Conservation (phyloP, 2,113 vertebrate species). For the Anser brachyrhynchus region DNA sequence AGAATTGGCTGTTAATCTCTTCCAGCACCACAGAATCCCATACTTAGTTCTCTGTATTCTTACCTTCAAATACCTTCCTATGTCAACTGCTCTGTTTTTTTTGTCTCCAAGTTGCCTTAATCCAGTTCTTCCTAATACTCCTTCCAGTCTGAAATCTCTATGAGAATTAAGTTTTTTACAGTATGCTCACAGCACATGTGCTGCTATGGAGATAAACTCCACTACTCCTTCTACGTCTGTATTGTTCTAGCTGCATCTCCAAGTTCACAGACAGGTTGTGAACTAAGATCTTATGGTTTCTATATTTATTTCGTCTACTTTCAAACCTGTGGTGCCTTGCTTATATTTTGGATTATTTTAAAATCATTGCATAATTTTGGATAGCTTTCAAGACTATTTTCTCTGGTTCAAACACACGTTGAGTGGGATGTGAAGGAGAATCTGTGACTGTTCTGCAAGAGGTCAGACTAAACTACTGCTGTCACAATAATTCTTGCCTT, state of each 20-base stretch:
- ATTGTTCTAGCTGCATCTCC: neutral
- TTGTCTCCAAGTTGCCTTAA: neutral
- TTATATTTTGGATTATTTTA: neutral
- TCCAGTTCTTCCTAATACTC: neutral
- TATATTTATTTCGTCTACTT: neutral
- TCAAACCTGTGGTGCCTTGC: neutral
- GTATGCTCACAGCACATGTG: neutral
- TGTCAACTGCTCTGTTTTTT: neutral
- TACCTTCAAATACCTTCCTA: neutral
- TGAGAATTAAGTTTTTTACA: neutral
- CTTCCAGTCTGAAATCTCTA: neutral
- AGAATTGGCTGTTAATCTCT: neutral
- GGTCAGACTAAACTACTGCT: neutral
- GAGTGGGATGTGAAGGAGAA: conserved; percentile 22
- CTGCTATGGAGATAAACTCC: neutral
- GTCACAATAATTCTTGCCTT: neutral
- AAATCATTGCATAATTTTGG: neutral
- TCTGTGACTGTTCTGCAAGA: neutral
- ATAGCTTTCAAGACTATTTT: neutral
- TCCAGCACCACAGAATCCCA: neutral
- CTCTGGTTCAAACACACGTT: neutral
- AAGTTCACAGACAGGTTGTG: neutral
- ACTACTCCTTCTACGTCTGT: neutral
- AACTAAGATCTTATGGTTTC: neutral
- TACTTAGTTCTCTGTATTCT: neutral